Evolutionary conservation across 2,113 vertebrate species (phyloP), one percentile per base, ranked within the genome.

Genomic region (Rhabdomys dilectus): DNA sequence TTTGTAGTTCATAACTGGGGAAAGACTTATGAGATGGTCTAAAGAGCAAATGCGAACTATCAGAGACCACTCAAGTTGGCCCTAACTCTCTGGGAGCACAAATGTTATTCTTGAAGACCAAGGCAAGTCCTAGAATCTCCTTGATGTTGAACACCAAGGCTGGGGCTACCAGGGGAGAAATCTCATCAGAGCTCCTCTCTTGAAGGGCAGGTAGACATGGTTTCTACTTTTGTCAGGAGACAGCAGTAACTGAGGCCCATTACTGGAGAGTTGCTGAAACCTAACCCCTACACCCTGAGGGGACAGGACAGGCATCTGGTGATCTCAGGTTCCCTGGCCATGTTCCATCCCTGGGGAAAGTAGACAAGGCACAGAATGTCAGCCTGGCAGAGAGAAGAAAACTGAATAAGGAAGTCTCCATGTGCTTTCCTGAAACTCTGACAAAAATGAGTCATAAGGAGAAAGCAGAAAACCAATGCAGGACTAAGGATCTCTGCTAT

Each of bases 401-500:
- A 93, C 48, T 16, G 15, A 95, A 58, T 60, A 48, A 64, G 91
- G 78, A 87, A 19, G 34, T 42, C 15, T 76, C 84, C 77, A 16
- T 7, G 36, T 34, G 58, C 36, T 88, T 87, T 87, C 51, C 85
- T 78, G 87, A 96, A 93, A 89, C 45, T 84, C 16, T 92, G 75
- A 73, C 53, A 21, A 70, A 91, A 92, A 39, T 73, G 73, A 91
- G 42, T 96, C 73, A 72, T 31, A 26, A 51, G 92, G 96, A 96
- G 80, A 81, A 82, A 96, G 19, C 77, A 78, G 66, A 75, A 86
- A 91, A 48, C 36, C 70, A 91, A 16, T 66, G 51, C 72, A 10
- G 66, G 60, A 89, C 53, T 56, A 91, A 85, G 4, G 0, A 66
- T 90, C 45, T 87, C 78, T 39, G 90, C 88, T 53, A 70, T 77